Evolutionary conservation across 2,113 vertebrate genomes (phyloP), one percentile per base, ranked within the genome.

Genomic region (Chunga burmeisteri): DNA sequence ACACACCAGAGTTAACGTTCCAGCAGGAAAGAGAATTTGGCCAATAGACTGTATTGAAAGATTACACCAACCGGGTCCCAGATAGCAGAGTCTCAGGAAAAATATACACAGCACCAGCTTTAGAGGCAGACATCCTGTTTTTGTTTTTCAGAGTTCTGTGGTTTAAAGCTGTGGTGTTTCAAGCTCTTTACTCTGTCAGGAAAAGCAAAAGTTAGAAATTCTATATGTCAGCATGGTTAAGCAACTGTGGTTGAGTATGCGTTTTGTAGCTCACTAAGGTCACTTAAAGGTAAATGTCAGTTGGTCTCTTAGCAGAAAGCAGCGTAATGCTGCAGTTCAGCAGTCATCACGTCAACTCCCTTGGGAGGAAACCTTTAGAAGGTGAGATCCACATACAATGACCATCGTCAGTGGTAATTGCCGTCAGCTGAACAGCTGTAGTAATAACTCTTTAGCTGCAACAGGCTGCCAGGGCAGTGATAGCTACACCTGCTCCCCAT

Each of bases 81-180:
- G 63, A 92, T 34, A 86, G 50, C 74, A 34, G 22, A 29, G 29
- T 18, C 52, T 86, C 63, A 52, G 63, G 42, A 62, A 92, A 90
- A 88, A 86, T 23, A 68, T 1, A 42, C 55, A 47, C 11, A 74
- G 38, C 81, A 74, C 55, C 65, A 84, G 65, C 72, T 74, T 56
- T 44, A 90, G 78, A 74, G 50, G 19, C 72, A 90, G 90, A 79
- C 73, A 93, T 95, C 88, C 95, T 93, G 86, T 65, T 93, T 88
- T 96, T 96, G 80, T 86, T 97, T 95, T 89, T 92, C 68, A 86
- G 59, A 86, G 68, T 55, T 66, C 56, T 92, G 90, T 95, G 80
- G 90, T 88, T 90, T 78, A 47, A 90, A 88, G 52, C 63, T 81
- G 75, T 52, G 72, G 38, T 81, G 75, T 63, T 83, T 79, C 36